A percentile compares a stretch with the other conserved stretches of the same genome.
phyloP scores from a whole-genome alignment of 1,140 invertebrate genomes.

The Sycophaga agraensis region DNA sequence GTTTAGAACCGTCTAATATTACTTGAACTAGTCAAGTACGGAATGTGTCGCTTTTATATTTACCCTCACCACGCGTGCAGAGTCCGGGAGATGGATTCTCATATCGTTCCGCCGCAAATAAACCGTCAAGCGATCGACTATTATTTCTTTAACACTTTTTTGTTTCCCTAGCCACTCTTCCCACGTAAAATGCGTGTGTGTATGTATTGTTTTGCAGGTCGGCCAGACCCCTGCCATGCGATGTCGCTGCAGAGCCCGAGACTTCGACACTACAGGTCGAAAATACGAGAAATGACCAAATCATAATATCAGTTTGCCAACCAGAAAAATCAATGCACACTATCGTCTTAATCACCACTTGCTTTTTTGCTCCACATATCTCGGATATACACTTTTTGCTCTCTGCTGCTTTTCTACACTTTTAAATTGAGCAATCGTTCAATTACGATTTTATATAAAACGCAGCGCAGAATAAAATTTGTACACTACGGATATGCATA shows the following conservation, averaged over 20 bases:
- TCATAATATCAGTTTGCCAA: neutral
- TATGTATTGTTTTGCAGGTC: constrained; percentile 55
- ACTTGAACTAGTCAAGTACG: no score
- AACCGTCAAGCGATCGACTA: neutral
- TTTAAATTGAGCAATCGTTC: no score
- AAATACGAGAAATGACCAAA: constrained; percentile 26
- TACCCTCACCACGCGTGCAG: no score
- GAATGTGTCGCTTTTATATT: no score
- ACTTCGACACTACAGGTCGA: constrained; percentile 60
- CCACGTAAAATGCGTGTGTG: constrained; percentile 31
- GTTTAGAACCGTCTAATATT: no score
- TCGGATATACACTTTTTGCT: neutral
- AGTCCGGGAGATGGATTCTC: no score
- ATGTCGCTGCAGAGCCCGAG: constrained; percentile 58
- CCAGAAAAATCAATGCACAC: neutral
- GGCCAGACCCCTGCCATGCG: constrained; percentile 55
- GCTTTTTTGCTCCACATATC: neutral
- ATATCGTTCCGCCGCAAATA: no score
- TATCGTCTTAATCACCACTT: neutral
- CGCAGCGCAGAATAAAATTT: neutral
- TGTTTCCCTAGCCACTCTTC: neutral
- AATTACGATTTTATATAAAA: no score
- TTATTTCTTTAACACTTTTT: no score
- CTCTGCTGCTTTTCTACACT: neutral
- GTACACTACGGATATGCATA: constrained; percentile 31